These are phyloP conservation scores for Stegodyphus mimosarum DNA, from an alignment of 1,140 invertebrate species.

Conservation along the genomic window DNA sequence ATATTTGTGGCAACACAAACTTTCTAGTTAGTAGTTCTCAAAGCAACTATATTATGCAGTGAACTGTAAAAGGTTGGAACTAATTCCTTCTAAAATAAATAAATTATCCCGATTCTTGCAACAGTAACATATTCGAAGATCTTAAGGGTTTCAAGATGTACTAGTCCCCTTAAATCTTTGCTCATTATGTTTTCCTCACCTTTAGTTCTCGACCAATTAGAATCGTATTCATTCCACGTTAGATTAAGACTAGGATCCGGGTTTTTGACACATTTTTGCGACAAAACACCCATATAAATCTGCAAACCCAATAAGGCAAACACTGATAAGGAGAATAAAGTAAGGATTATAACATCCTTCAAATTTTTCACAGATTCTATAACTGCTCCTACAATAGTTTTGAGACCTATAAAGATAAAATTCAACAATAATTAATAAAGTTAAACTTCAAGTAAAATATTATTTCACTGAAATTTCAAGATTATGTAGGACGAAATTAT, in stretches of 20 bases:
- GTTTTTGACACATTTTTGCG: slow-evolving; percentile 94
- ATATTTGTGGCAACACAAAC: too few species aligned
- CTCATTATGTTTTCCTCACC: neutral
- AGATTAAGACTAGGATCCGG: slow-evolving; percentile 87
- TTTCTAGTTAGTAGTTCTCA: too few species aligned
- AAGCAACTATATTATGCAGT: too few species aligned
- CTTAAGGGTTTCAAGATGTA: too few species aligned
- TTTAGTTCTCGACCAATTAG: slow-evolving; percentile 27
- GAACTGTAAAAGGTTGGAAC: too few species aligned
- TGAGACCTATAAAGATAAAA: slow-evolving; percentile 80
- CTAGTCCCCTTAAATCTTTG: neutral
- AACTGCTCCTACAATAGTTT: slow-evolving; percentile 99
- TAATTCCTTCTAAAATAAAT: too few species aligned
- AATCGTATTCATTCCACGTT: slow-evolving; percentile 80
- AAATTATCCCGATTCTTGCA: too few species aligned
- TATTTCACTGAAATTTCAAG: too few species aligned
- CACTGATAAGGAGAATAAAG: slow-evolving; percentile 97
- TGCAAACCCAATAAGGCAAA: slow-evolving; percentile 98
- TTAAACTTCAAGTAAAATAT: too few species aligned
- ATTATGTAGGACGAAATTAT: too few species aligned
- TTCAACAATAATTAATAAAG: neutral
- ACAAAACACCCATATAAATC: slow-evolving; percentile 97
- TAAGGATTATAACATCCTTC: slow-evolving; percentile 98
- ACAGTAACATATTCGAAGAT: too few species aligned
- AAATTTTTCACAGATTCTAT: slow-evolving; percentile 99